Base-by-base conservation (phyloP, 2,888 invertebrate genomes). In the Cosmorhoe ocellata region DNA sequence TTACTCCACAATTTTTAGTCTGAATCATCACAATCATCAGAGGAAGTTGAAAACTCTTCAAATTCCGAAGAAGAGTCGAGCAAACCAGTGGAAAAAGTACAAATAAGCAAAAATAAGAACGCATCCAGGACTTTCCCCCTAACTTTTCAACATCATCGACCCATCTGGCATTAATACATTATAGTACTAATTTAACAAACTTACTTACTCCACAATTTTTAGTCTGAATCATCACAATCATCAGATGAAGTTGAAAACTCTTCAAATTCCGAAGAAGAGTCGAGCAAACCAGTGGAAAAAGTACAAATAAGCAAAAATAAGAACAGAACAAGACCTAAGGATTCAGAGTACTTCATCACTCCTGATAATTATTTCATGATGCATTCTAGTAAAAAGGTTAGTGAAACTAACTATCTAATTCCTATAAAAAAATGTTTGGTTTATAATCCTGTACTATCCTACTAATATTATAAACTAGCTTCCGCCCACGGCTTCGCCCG, bases 301-400 rank as follows among this genome's bases (percentile, higher is more conserved):
- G 68, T 42, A 63, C 82, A 56, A 77, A 38, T 69, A 14, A 57
- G 66, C 13, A 76, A 66, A 52, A 73, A 56, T 9, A 77, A 63
- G 58, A 66, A 42, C 9, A 77, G 68, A 64, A 45, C 55, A 1
- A 84, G 76, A 62, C 54, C 63, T 1, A 86, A 82, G 44, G 82
- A 84, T 54, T 74, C 89, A 0, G 93, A 93, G 43, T 94, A 92
- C 66, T 88, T 92, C 52, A 91, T 94, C 13, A 92, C 93, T 63
- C 92, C 94, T 33, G 94, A 94, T 71, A 92, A 93, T 56, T 94
- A 94, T 74, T 95, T 95, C 63, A 90, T 91, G 61, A 92, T 93
- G 74, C 90, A 92, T 76, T 90, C 92, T 10, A 92, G 88, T 64
- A 92, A 90, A 76, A 92, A 92, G 84, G 90, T 87, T 63, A 54